phyloP scores from a whole-genome alignment of 2,888 invertebrate genomes.

The Patella depressa region DNA sequence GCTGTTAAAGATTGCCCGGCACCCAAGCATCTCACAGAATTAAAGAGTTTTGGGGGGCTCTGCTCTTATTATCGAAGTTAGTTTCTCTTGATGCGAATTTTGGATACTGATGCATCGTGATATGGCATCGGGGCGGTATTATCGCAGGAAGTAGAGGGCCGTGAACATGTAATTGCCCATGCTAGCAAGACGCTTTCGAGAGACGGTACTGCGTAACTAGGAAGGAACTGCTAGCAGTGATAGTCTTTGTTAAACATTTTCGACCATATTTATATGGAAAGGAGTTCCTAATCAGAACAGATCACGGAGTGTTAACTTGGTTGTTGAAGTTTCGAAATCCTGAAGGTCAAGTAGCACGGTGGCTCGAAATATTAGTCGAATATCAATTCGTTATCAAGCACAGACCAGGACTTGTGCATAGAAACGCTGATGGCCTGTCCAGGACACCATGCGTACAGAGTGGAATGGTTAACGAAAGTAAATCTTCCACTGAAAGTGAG shows the following conservation, averaged over 20 bases:
- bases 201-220: constrained; percentile 38
- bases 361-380: no score
- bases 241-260: constrained; percentile 40
- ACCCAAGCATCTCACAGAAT: constrained; percentile 7
- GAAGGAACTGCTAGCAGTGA: constrained; percentile 38
- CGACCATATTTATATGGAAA: no score
- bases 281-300: no score
- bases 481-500: background rate
- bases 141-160: constrained; percentile 38
- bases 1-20: background rate
- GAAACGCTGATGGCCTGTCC: no score
- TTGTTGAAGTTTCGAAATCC: no score
- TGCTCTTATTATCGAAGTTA: background rate
- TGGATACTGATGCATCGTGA: constrained; percentile 47
- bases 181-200: constrained; percentile 37
- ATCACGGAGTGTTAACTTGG: no score
- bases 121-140: constrained; percentile 41
- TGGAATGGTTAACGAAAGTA: background rate
- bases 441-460: constrained; percentile 14
- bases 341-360: no score
- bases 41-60: constrained; percentile 15
- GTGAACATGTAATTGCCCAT: constrained; percentile 42
- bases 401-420: no score
- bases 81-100: no score
- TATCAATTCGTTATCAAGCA: no score